A percentile compares a stretch with the other conserved stretches of the same genome.
Evolutionary conservation across 64 coral and sea anemone species (phyloP).

Genomic region (Acropora yongei): DNA sequence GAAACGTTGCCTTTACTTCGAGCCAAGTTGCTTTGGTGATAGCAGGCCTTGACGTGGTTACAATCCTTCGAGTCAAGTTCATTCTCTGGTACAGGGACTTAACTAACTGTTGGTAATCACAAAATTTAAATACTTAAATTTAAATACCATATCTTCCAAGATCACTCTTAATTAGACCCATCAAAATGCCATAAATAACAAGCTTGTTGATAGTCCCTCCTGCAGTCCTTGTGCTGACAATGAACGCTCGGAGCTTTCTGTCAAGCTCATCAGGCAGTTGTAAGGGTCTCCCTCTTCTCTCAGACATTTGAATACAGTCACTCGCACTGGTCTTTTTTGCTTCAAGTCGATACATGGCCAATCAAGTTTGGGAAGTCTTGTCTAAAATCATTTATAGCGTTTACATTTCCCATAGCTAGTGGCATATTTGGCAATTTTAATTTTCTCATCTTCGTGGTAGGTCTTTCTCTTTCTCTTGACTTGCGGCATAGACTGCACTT

Average conservation of each 20-base stretch:
- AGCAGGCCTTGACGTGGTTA: too few species aligned
- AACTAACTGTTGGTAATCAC: conserved; percentile 33
- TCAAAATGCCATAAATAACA: too few species aligned
- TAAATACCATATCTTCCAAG: not conserved
- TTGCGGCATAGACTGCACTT: too few species aligned
- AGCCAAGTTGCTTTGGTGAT: conserved; percentile 25
- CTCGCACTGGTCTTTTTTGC: conserved; percentile 41
- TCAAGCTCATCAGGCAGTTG: conserved; percentile 43
- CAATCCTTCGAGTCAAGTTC: conserved; percentile 38
- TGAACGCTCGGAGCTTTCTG: conserved; percentile 15
- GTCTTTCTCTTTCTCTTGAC: conserved; percentile 2
- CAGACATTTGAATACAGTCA: conserved; percentile 42
- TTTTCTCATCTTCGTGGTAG: too few species aligned
- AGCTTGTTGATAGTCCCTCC: too few species aligned
- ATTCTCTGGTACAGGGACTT: conserved; percentile 53
- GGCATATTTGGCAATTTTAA: conserved; percentile 7
- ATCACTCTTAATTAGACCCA: conserved; percentile 2
- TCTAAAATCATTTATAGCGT: conserved; percentile 40
- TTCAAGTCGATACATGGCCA: conserved; percentile 62
- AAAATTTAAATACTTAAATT: not conserved
- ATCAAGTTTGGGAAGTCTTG: conserved; percentile 69
- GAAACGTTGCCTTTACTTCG: conserved; percentile 21
- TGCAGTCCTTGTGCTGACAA: not conserved
- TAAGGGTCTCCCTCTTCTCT: conserved; percentile 35
- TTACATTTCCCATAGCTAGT: conserved; percentile 21